Evolutionary conservation across 2,888 invertebrate species (phyloP), one percentile per base, ranked within the genome.

Genomic region (Drepanosiphum platanoidis): DNA sequence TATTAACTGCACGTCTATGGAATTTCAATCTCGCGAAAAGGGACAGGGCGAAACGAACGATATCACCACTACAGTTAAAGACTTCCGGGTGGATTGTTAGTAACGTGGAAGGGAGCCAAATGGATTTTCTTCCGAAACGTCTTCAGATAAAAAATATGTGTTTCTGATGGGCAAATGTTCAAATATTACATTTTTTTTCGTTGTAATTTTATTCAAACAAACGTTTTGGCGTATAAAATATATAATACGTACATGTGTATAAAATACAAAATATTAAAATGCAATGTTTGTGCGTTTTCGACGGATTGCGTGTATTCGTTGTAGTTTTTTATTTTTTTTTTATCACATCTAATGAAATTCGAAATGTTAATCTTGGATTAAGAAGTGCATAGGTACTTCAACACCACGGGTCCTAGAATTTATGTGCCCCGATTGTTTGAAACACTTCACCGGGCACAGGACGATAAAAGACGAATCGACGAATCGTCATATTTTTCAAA

Each of bases 41-140:
- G 30, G 30, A 39, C 27, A 8, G 42, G 39, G 42, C 42, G 72
- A 42, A 30, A 72, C 9, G 42, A 72, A 42, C 27, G 42, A 72
- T 72, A 72, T 42, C 42, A 18, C 42, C 30, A 74, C 74, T 74
- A 22, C 32, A 34, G 52, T 22, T 1, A 13, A 32, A 75, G 13
- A 61, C 61, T 77, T 77, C 75, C 58, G 75, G 42, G 36, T 61
- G 77, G 61, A 77, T 27, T 61, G 77, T 77, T 18, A 36, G 77
- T 18, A 77, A 77, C 30, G 77, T 77, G 77, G 77, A 77, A 36
- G 15, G 27, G n/a, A 36, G 77, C 77, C 77, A 77, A 61, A 61
- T 8, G 34, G 27, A 36, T 61, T 77, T 77, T 61, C 27, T 27
- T 61, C 61, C 34, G 27, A 77, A 75, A 52, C 15, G 75, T 75